Evolutionary conservation across 2,113 vertebrate genomes (phyloP).

Genomic region (Tetrax tetrax): DNA sequence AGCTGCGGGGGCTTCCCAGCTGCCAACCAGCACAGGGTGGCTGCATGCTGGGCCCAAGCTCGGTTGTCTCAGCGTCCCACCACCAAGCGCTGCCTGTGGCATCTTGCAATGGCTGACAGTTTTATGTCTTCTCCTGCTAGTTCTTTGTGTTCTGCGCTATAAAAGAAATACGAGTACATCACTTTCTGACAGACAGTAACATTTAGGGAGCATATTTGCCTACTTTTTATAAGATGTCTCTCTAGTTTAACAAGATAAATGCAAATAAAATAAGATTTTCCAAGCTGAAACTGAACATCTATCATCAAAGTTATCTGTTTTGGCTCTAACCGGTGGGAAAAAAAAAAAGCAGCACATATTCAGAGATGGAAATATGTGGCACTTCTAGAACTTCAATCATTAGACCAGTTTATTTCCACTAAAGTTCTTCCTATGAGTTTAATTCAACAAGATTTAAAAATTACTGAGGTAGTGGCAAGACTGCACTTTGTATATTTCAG

Average conservation of each 20-base stretch:
- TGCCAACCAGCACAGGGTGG: not conserved
- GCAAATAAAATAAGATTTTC: not conserved
- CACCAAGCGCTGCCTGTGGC: not conserved
- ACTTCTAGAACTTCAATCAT: not conserved
- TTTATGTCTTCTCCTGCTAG: not conserved
- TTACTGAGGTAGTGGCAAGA: not conserved
- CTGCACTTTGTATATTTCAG: not conserved
- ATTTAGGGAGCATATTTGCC: not conserved
- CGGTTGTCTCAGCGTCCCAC: not conserved
- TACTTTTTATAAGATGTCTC: not conserved
- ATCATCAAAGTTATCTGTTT: not conserved
- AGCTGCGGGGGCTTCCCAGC: not conserved
- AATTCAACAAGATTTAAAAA: not conserved
- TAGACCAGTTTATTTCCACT: not conserved
- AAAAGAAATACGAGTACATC: not conserved
- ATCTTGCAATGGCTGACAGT: not conserved
- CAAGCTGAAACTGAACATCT: not conserved
- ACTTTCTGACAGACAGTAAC: not conserved
- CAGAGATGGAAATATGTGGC: not conserved
- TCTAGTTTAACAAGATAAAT: not conserved
- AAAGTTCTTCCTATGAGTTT: not conserved
- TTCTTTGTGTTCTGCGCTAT: not conserved
- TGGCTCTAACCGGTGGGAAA: not conserved
- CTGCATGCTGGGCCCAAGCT: not conserved
- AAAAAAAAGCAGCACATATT: not conserved